These are phyloP conservation scores for Oasisia sp. DNA, from an alignment of 2,888 invertebrate genomes.

Conservation along the genomic window DNA sequence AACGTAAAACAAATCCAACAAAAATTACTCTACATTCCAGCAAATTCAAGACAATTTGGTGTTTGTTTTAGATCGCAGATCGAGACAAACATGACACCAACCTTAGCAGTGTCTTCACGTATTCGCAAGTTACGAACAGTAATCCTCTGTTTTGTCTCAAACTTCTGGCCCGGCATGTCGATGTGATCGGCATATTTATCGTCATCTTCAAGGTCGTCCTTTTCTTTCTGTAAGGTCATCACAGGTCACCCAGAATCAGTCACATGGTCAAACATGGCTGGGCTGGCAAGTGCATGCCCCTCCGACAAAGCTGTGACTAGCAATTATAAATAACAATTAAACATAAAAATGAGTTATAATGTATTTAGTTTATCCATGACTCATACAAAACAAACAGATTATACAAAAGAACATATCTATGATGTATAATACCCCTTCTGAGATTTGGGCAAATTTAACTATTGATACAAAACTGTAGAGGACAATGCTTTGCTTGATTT, in stretches of 20 bases:
- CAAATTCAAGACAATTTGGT: background rate
- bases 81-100: constrained; percentile 37
- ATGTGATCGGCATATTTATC: constrained; percentile 73
- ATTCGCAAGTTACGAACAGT: constrained; percentile 98
- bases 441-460: background rate
- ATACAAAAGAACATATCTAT: background rate
- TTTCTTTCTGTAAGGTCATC: constrained; percentile 24
- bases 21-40: background rate
- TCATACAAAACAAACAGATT: background rate
- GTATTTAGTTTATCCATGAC: background rate
- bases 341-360: background rate
- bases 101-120: constrained; percentile 97
- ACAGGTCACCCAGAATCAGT: background rate
- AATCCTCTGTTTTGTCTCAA: constrained; percentile 98
- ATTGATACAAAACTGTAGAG: background rate
- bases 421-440: too few relatives aligned
- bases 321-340: background rate
- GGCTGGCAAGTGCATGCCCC: background rate
- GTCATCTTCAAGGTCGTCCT: constrained; percentile 83
- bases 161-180: constrained; percentile 97
- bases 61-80: background rate
- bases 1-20: background rate
- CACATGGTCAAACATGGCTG: background rate
- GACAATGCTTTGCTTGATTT: background rate
- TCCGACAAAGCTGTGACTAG: background rate